Conservation (phyloP, 2,797 vertebrate species). For the Gallirallus australis region DNA sequence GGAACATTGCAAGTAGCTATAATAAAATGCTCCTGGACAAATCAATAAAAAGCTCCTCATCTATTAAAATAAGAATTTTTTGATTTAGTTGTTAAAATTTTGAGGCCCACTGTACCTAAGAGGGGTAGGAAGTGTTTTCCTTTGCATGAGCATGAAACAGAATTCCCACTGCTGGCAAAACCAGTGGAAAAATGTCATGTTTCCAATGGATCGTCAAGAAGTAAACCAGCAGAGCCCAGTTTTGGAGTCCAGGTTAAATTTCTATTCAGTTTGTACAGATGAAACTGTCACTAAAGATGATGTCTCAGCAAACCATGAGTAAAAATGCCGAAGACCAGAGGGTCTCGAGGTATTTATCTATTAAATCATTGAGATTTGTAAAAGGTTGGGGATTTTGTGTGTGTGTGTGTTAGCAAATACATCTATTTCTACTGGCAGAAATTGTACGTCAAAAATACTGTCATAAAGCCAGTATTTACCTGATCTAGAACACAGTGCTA, state of each 20-base stretch:
- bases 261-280: not conserved
- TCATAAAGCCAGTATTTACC: not conserved
- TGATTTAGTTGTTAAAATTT: not conserved
- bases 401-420: not conserved
- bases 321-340: not conserved
- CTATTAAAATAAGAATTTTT: not conserved
- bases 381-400: not conserved
- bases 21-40: not conserved
- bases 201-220: not conserved
- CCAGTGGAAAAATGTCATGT: not conserved
- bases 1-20: not conserved
- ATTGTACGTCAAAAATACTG: not conserved
- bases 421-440: not conserved
- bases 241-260: slow-evolving; percentile 5
- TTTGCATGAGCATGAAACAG: not conserved
- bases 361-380: not conserved
- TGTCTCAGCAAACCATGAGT: not conserved
- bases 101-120: not conserved
- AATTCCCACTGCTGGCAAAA: slow-evolving; percentile 30
- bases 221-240: not conserved
- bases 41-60: not conserved
- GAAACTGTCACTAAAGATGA: not conserved
- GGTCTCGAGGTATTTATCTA: not conserved
- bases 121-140: slow-evolving; percentile 1
- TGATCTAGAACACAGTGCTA: not conserved